phyloP scores from a whole-genome alignment of 2,113 vertebrate species.

The Aptenodytes patagonicus region DNA sequence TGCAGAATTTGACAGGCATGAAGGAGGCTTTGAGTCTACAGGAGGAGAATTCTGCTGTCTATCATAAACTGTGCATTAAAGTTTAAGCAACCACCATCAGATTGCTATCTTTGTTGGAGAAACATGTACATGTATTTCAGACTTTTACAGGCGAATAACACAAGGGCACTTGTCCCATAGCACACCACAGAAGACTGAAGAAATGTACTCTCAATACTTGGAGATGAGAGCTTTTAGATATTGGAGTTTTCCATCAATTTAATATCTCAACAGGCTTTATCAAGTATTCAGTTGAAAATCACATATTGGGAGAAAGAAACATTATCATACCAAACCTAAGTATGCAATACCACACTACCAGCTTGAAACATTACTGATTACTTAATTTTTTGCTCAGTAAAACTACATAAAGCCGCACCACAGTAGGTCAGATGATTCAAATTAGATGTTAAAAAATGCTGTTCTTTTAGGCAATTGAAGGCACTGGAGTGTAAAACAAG shows the following conservation, averaged over 20 bases:
- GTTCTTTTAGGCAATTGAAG: neutral
- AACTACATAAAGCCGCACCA: neutral
- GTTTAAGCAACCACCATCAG: neutral
- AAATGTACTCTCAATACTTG: neutral
- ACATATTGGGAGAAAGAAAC: neutral
- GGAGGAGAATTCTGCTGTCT: neutral
- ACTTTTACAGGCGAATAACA: neutral
- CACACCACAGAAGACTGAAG: neutral
- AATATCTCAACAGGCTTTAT: neutral
- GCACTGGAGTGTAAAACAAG: neutral
- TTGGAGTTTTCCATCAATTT: neutral
- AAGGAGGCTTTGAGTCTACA: neutral
- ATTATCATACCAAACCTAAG: no score
- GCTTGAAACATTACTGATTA: neutral
- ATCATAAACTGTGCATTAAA: neutral
- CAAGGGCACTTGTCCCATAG: neutral
- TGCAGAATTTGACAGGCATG: accelerated
- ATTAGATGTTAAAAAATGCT: neutral
- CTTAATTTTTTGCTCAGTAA: neutral
- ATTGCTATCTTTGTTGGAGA: neutral
- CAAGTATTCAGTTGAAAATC: neutral
- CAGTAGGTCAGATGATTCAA: neutral
- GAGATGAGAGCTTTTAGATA: neutral
- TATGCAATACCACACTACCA: neutral
- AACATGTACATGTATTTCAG: neutral